Evolutionary conservation across 2,888 invertebrate species (phyloP), one percentile per base, ranked within the genome.

Genomic region (Machimus atricapillus): DNA sequence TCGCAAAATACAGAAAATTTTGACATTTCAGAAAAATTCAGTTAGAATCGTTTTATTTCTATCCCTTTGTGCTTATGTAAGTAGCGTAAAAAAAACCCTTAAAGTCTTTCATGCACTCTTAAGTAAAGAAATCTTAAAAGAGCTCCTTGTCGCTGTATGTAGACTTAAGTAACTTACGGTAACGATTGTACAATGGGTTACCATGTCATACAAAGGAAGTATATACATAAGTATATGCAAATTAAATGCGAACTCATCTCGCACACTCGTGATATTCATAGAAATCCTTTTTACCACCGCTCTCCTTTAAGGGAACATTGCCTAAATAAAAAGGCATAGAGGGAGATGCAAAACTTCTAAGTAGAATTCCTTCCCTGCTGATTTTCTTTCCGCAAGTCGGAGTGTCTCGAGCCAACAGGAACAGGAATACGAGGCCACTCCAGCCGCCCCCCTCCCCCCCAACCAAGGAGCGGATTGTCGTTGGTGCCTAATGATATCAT

Each of bases 401-500:
- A 27, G 43, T 12, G 27, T 23, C 27, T 52, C 52, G 52, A 52
- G n/a, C 52, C 52, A 66, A 66, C 66, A 66, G 23, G 23, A 66
- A 14, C 23, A 27, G 27, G 7, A 34, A 0, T 4, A n/a, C 31
- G 31, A 58, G 23, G 58, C 23, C 58, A 58, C 58, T n/a, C 58
- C 58, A 27, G 66, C 66, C 66, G 27, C 8, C 9, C 58, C 23
- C n/a, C 0, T 0, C n/a, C n/a, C 4, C n/a, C 19, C 12, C 23
- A 14, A 19, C 52, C 66, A 27, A 66, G 1, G 66, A 66, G 27
- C 27, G 52, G 52, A 52, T 79, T 79, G 79, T 52, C 46, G 31
- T 52, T 79, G 79, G 52, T 52, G 79, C 52, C 79, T 79, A 52
- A 79, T 52, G 79, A 79, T 79, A 79, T 46, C 79, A 79, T 79